Percentiles rank a stretch among this genome's conserved stretches.
Evolutionary conservation across 2,797 vertebrate species (phyloP).

Genomic region (Syncerus caffer): DNA sequence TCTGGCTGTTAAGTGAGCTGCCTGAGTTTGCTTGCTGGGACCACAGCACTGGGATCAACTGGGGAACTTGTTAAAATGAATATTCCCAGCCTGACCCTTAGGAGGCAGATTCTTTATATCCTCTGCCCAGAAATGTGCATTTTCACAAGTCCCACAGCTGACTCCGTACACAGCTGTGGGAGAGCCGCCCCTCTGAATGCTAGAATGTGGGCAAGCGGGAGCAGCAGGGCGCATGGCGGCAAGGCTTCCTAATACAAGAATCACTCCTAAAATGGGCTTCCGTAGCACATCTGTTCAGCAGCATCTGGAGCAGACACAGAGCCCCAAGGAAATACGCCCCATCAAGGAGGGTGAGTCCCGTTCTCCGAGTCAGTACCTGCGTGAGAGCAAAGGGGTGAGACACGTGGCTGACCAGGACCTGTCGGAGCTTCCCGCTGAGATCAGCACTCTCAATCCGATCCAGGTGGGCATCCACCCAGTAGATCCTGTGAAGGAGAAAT

Average conservation of each 20-base stretch:
- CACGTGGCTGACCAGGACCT: slow-evolving; percentile 94
- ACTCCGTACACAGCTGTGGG: neutral
- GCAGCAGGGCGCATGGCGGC: neutral
- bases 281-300: neutral
- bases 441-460: slow-evolving; percentile 98
- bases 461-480: slow-evolving; percentile 98
- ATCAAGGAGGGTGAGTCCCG: neutral
- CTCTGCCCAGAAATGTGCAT: neutral
- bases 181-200: neutral
- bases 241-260: neutral
- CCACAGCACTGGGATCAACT: neutral
- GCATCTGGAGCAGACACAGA: neutral
- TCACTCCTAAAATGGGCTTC: neutral
- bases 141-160: neutral
- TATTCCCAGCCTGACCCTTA: neutral
- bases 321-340: neutral
- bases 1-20: neutral
- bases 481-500: slow-evolving; percentile 87
- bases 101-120: neutral
- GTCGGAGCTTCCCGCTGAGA: slow-evolving; percentile 94
- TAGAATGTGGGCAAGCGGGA: neutral
- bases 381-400: slow-evolving; percentile 98
- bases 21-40: neutral
- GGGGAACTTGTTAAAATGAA: neutral
- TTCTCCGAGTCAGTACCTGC: slow-evolving; percentile 87